Evolutionary conservation across 2,888 invertebrate genomes (phyloP).

Genomic region (Oxytorus armatus): DNA sequence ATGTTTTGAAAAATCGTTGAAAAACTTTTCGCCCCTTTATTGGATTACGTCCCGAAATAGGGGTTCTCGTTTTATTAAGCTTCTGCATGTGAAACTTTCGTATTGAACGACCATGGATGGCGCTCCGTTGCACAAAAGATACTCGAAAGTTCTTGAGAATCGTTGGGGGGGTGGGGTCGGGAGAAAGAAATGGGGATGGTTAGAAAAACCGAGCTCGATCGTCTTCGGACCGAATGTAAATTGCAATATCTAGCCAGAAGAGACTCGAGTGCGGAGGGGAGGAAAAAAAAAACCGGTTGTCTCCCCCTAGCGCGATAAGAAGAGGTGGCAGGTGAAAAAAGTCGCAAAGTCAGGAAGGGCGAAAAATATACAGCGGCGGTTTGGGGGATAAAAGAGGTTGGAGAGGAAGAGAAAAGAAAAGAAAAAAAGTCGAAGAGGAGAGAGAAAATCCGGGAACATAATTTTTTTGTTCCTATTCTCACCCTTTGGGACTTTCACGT

Average conservation of each 20-base stretch:
- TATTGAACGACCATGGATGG: constrained; percentile 28
- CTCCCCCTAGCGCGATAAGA: constrained; percentile 30
- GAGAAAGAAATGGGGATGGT: background rate
- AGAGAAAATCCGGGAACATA: background rate
- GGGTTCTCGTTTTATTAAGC: constrained; percentile 41
- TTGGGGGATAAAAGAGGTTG: background rate
- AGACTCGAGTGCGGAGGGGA: constrained; percentile 24
- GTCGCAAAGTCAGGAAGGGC: background rate
- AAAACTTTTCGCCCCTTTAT: constrained; percentile 24
- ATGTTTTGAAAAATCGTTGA: constrained; percentile 4
- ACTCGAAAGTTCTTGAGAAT: constrained; percentile 41
- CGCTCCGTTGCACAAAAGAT: constrained; percentile 34
- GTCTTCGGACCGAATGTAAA: constrained; percentile 50
- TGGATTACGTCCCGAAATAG: background rate
- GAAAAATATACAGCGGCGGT: background rate
- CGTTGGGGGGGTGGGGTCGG: background rate
- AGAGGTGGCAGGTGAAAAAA: constrained; percentile 4
- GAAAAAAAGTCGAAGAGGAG: background rate
- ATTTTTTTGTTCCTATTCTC: constrained; percentile 1
- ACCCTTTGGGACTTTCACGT: background rate
- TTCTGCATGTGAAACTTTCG: constrained; percentile 38
- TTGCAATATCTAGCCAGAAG: constrained; percentile 46
- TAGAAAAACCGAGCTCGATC: constrained; percentile 36
- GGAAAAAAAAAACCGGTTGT: constrained; percentile 8
- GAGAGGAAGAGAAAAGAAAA: background rate